A percentile compares a stretch with the other conserved stretches of the same genome.
phyloP scores from a whole-genome alignment of 1,140 invertebrate species.

The Caenorhabditis elegans region WBcel235 BX284604.4:4088501-4089000 shows the following conservation, averaged over 20 bases:
- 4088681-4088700: background rate
- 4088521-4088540: too few species aligned
- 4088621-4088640: too few species aligned
- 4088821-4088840: background rate
- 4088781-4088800: conserved; percentile 27
- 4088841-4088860: background rate
- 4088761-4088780: background rate
- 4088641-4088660: background rate
- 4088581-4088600: too few species aligned
- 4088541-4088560: too few species aligned
- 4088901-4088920: background rate
- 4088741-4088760: background rate
- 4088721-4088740: conserved; percentile 24
- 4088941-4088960: background rate
- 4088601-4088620: too few species aligned
- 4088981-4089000: background rate
- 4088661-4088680: background rate
- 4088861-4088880: conserved; percentile 16
- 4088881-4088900: background rate
- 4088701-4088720: conserved; percentile 37
- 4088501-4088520: too few species aligned
- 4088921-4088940: background rate
- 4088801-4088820: background rate
- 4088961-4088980: too few species aligned
- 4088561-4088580: too few species aligned